Conservation (phyloP, 2,113 vertebrate species). For the Salvelinus fontinalis region DNA sequence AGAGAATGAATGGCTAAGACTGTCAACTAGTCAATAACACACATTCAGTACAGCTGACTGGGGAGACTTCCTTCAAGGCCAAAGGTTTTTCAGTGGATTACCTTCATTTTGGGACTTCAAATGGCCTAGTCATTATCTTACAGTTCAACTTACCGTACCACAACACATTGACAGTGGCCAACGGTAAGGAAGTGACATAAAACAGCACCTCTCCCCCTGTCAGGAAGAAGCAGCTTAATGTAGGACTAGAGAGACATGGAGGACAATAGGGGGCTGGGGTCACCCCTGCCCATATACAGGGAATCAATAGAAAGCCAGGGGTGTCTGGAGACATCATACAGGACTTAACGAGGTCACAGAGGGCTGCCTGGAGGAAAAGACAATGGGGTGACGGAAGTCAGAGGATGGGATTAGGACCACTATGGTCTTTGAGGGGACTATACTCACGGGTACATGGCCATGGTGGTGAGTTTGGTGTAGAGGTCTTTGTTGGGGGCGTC, state of each 20-base stretch:
- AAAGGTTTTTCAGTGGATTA: slow-evolving; percentile 5
- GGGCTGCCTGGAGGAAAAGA: neutral
- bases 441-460: slow-evolving; percentile 99
- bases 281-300: neutral
- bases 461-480: slow-evolving; percentile 95
- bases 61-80: neutral
- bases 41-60: neutral
- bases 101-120: slow-evolving; percentile 53
- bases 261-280: neutral
- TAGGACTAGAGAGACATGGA: neutral
- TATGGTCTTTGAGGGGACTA: neutral
- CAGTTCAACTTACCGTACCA: too few relatives aligned
- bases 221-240: too few relatives aligned
- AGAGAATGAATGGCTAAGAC: slow-evolving; percentile 10
- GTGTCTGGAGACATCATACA: slow-evolving; percentile 38
- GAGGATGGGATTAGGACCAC: slow-evolving; percentile 11
- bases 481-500: slow-evolving; percentile 90
- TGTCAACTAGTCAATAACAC: neutral
- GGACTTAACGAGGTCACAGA: neutral
- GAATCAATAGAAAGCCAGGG: neutral
- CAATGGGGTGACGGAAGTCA: neutral
- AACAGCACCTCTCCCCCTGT: too few relatives aligned
- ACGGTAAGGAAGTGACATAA: too few relatives aligned
- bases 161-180: too few relatives aligned
- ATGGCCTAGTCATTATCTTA: neutral